phyloP scores from a whole-genome alignment of 2,797 vertebrate species.

The Gymnothorax javanicus region DNA sequence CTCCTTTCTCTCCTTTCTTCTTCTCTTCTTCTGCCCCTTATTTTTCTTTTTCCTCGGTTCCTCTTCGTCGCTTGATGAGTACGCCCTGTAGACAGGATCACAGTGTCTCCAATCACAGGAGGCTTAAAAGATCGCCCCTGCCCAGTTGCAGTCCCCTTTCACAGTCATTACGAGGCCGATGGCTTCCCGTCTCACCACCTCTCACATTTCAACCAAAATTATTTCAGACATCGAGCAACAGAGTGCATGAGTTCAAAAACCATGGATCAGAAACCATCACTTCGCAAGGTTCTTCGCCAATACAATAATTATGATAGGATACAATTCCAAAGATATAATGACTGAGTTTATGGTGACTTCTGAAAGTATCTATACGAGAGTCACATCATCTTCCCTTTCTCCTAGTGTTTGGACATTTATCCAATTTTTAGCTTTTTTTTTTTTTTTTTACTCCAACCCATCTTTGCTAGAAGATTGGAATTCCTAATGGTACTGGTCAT shows the following conservation, averaged over 20 bases:
- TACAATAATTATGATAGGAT: neutral
- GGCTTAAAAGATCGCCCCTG: neutral
- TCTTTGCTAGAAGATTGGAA: neutral
- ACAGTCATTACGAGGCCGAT: neutral
- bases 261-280: neutral
- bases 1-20: constrained; percentile 74
- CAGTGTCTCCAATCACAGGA: neutral
- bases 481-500: neutral
- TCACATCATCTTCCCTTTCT: neutral
- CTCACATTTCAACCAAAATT: neutral
- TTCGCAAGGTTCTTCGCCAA: neutral
- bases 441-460: neutral
- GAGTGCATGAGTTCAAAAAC: neutral
- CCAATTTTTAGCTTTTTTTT: neutral
- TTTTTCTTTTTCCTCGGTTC: constrained; percentile 76
- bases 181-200: neutral
- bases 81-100: constrained; percentile 61
- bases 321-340: neutral
- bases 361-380: neutral
- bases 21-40: constrained; percentile 78
- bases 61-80: constrained; percentile 74
- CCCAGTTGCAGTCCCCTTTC: neutral
- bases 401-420: neutral
- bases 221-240: neutral
- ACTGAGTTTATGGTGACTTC: neutral